Evolutionary conservation across 2,797 vertebrate genomes (phyloP).

Genomic region (Chelonia mydas): DNA sequence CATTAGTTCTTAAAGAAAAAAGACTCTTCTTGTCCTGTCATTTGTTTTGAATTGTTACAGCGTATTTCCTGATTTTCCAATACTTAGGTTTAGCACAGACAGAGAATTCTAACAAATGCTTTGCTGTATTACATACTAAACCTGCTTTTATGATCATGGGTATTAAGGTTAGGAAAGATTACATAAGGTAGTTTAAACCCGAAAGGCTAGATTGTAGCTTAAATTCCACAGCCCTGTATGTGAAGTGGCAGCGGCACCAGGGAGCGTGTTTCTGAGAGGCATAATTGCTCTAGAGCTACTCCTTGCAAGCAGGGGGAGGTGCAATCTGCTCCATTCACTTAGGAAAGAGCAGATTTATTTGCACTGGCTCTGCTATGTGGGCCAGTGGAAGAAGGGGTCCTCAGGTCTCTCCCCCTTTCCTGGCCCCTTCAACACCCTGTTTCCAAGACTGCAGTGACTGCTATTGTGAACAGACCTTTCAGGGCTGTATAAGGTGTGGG

Average conservation of each 20-base stretch:
- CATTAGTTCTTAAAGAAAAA: background rate
- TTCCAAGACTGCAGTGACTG: background rate
- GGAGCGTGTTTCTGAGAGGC: background rate
- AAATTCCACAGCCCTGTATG: background rate
- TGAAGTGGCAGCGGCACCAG: background rate
- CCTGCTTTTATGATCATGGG: background rate
- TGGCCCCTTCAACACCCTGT: background rate
- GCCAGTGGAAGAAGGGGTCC: background rate
- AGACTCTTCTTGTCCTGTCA: background rate
- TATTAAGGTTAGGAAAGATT: background rate
- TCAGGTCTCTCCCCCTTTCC: background rate
- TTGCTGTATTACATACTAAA: accelerated
- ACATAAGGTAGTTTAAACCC: background rate
- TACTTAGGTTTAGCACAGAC: accelerated
- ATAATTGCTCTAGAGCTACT: background rate
- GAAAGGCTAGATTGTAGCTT: background rate
- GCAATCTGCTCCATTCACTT: background rate
- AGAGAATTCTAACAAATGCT: accelerated
- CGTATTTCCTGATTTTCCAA: background rate
- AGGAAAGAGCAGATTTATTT: background rate
- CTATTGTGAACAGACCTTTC: background rate
- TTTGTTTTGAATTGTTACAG: background rate
- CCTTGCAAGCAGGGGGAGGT: background rate
- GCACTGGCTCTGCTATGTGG: background rate
- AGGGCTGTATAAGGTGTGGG: background rate